Evolutionary conservation across 2,797 vertebrate genomes (phyloP).

Genomic region (Labroides dimidiatus): DNA sequence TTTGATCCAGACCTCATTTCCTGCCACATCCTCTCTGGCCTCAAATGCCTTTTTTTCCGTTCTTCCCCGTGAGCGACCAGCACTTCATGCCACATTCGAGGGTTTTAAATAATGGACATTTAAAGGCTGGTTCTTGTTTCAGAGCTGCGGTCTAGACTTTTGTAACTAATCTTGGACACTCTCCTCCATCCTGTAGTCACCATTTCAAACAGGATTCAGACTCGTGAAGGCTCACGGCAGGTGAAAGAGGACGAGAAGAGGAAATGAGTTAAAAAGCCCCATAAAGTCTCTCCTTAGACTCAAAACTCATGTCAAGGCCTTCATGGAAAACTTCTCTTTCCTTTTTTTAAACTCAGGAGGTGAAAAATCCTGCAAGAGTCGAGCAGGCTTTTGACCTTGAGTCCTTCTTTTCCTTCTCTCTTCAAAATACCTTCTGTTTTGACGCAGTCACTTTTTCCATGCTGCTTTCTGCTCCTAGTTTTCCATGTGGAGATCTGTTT

Average conservation of each 20-base stretch:
- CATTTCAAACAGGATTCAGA: constrained; percentile 38
- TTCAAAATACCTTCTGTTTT: constrained; percentile 62
- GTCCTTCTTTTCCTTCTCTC: constrained; percentile 24
- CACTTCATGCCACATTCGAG: constrained; percentile 16
- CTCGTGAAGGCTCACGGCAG: constrained; percentile 15
- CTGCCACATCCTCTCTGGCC: constrained; percentile 28
- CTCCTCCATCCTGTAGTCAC: constrained; percentile 19
- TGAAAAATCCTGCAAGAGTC: constrained; percentile 35
- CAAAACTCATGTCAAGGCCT: constrained; percentile 27
- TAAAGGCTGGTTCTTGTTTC: constrained; percentile 39
- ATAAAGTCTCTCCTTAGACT: constrained; percentile 6
- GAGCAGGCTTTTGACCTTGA: constrained; percentile 38
- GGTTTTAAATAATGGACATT: constrained; percentile 32
- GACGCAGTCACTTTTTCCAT: constrained; percentile 70
- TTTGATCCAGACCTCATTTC: constrained; percentile 33
- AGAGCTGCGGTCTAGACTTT: constrained; percentile 30
- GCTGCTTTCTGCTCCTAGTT: constrained; percentile 59
- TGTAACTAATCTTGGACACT: constrained; percentile 6
- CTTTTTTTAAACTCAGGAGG: constrained; percentile 17
- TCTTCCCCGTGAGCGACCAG: constrained; percentile 10
- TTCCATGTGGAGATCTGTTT: constrained; percentile 68
- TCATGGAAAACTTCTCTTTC: constrained; percentile 24
- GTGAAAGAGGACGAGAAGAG: constrained; percentile 32
- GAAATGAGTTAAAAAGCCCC: constrained; percentile 16
- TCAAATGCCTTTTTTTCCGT: constrained; percentile 10